These are phyloP conservation scores for Micromys minutus DNA, from an alignment of 2,113 vertebrate species.

Conservation along the genomic window DNA sequence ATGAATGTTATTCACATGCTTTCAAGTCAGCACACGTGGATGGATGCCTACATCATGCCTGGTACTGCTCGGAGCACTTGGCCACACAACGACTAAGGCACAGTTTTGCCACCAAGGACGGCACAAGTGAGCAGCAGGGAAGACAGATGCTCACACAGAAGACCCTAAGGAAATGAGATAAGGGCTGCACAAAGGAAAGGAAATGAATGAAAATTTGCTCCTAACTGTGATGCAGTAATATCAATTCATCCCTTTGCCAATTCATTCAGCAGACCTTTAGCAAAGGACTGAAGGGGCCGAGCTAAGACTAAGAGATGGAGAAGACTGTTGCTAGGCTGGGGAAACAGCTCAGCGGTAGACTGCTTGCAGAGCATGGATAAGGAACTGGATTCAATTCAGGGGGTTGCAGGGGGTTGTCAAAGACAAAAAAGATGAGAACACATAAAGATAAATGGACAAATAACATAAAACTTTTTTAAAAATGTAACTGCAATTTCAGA, in stretches of 20 bases:
- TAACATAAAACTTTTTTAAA: not conserved
- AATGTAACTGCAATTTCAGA: not conserved
- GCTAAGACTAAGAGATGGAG: not conserved
- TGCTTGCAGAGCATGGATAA: not conserved
- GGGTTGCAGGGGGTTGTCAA: not conserved
- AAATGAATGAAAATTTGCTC: not conserved
- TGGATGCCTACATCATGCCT: not conserved
- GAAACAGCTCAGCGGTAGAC: not conserved
- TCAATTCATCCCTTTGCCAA: not conserved
- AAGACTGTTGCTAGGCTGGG: no score
- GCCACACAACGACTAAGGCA: not conserved
- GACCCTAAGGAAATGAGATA: not conserved
- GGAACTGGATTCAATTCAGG: not conserved
- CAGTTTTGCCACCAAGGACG: not conserved
- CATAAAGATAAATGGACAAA: not conserved
- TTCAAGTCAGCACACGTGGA: constrained; percentile 22
- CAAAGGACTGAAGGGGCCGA: not conserved
- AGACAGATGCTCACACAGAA: not conserved
- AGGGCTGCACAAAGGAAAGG: not conserved
- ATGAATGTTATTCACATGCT: not conserved
- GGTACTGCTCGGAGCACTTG: not conserved
- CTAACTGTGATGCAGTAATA: not conserved
- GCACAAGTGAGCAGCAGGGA: not conserved
- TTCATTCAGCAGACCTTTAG: not conserved
- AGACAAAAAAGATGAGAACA: not conserved